Conservation (phyloP, 2,797 vertebrate genomes). For the Capromys pilorides region DNA sequence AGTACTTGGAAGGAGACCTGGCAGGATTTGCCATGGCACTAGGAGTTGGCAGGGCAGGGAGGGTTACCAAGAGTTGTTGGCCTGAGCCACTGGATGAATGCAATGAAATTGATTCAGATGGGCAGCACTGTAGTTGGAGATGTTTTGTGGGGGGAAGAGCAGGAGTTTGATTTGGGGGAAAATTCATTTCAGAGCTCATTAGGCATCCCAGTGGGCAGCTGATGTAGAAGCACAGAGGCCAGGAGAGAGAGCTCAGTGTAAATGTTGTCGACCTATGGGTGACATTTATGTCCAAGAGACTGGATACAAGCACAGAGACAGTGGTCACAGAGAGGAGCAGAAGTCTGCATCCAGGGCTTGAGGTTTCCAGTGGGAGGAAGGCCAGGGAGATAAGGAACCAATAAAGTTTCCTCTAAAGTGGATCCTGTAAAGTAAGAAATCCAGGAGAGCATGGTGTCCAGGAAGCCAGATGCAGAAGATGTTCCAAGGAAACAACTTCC, state of each 20-base stretch:
- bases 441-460: background rate
- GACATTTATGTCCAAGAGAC: background rate
- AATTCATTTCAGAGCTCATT: background rate
- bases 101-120: background rate
- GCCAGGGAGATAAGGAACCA: background rate
- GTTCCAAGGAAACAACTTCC: background rate
- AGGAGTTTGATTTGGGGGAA: background rate
- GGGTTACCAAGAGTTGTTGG: background rate
- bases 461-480: background rate
- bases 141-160: background rate
- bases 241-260: background rate
- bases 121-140: background rate
- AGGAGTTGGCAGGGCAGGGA: background rate
- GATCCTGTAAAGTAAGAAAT: background rate
- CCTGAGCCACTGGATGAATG: background rate
- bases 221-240: background rate
- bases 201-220: background rate
- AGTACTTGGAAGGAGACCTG: background rate
- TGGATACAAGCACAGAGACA: background rate
- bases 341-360: background rate
- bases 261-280: background rate
- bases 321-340: background rate
- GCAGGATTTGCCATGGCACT: background rate
- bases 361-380: background rate
- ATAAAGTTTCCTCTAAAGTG: background rate